Evolutionary conservation across 2,113 vertebrate genomes (phyloP), one percentile per base, ranked within the genome.

Genomic region (Lipophrys pholis): DNA sequence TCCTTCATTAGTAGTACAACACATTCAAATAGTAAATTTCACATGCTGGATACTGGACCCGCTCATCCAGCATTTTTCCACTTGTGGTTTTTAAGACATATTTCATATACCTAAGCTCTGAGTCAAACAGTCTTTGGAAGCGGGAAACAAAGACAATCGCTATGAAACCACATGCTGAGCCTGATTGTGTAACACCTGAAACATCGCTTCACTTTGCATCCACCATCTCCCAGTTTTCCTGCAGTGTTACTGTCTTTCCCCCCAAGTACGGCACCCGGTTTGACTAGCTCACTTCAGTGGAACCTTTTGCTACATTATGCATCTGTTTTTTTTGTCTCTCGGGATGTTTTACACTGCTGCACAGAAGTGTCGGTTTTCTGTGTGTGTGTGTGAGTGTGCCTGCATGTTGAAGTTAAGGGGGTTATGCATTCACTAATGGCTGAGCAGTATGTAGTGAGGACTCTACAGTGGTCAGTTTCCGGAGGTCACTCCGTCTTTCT

Each of bases 141-240:
- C 0, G 9, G 17, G 43, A 52, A 61, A 15, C 55, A 39, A 16
- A 54, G 2, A 11, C 46, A 42, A 41, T 30, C 21, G 4, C 21
- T 49, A 21, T 6, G 5, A 35, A 45, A 41, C 39, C 54, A 66
- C 8, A 3, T 51, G 64, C 41, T 17, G 0, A 14, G 55, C 63
- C 64, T 70, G 73, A 53, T 80, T 78, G 70, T 59, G 64, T 45
- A 46, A 76, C 78, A 80, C 76, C 75, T 66, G 51, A 64, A 63
- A 30, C 39, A 39, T 60, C 14, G 5, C 30, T 14, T 49, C 3
- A 36, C 40, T 56, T 60, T 67, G 40, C 30, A 16, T 62, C n/a
- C n/a, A 36, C 15, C 17, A 21, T 36, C 8, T 38, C 50, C 8
- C 21, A 73, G 55, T 51, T 10, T 0, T 5, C 10, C 8, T 56